These are phyloP conservation scores for Lagorchestes hirsutus DNA, from an alignment of 2,797 vertebrate genomes.

Conservation along the genomic window DNA sequence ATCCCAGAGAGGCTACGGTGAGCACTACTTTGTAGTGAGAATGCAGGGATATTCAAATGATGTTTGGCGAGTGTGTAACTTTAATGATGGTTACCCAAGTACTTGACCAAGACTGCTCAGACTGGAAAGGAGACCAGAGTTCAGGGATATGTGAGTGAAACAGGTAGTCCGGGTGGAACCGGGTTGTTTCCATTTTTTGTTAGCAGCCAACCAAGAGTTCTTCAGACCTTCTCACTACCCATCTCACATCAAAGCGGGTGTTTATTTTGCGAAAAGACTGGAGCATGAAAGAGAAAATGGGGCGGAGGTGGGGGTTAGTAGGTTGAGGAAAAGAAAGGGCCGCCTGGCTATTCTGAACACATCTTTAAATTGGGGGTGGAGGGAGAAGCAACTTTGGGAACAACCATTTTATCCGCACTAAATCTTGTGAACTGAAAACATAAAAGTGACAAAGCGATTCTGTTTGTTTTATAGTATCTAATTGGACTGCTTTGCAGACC, in stretches of 20 bases:
- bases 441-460: constrained; percentile 77
- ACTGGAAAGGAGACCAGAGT: neutral
- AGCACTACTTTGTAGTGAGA: neutral
- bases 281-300: constrained; percentile 59
- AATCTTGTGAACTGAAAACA: constrained; percentile 78
- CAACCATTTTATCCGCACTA: constrained; percentile 71
- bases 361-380: constrained; percentile 35
- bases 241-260: constrained; percentile 69
- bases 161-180: constrained; percentile 41
- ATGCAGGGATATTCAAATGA: neutral
- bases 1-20: neutral
- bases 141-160: constrained; percentile 11
- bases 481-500: constrained; percentile 79
- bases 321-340: constrained; percentile 32
- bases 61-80: neutral
- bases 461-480: constrained; percentile 80
- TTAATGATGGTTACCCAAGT: neutral
- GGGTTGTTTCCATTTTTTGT: constrained; percentile 55
- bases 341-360: constrained; percentile 31
- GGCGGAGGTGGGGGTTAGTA: neutral
- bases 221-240: constrained; percentile 51
- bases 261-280: constrained; percentile 70
- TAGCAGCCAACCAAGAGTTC: constrained; percentile 49
- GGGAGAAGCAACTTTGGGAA: constrained; percentile 69
- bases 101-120: neutral